Evolutionary conservation across 2,113 vertebrate species (phyloP), one percentile per base, ranked within the genome.

Genomic region (Malurus alboscapulatus): DNA sequence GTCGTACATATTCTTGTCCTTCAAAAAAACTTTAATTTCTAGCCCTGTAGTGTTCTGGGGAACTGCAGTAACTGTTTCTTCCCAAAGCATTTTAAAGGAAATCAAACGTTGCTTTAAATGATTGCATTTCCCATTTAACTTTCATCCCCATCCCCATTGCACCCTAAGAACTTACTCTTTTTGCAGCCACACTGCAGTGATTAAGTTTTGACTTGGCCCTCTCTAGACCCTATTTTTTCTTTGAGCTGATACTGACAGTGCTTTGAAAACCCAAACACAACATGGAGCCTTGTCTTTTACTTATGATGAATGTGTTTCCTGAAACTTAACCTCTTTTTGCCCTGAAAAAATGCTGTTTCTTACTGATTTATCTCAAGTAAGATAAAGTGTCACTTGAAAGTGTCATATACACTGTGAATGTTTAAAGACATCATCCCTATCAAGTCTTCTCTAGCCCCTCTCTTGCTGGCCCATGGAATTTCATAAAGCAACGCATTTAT

Each of bases 371-470:
- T 74, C 72, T 67, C 32, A 84, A 36, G 36, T 36, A 36, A 36
- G 36, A 36, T 36, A 36, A 36, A 36, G 36, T 36, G 68, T 26
- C 16, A 42, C 14, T 72, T 27, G 6, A 55, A 68, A 44, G 14
- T 19, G 36, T 61, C 61, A 76, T 36, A 32, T 38, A 38, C 1
- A 2, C 30, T 29, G 25, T 34, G 50, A 72, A 48, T 0, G 0
- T 84, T 50, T 76, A 66, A 68, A 75, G 66, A n/a, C 15, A 45
- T 25, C 9, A 32, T 26, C 30, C 36, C 66, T 53, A 24, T 17
- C 25, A 78, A 25, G 32, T 72, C 25, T 72, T 38, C 72, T 72
- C 17, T 11, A 55, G 38, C 21, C 30, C 40, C 5, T 29, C 2
- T 58, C 40, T 61, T 72, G 18, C 17, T 59, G 38, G 27, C 18